Evolutionary conservation across 2,888 invertebrate species (phyloP), one percentile per base, ranked within the genome.

Genomic region (Andrena minutula): DNA sequence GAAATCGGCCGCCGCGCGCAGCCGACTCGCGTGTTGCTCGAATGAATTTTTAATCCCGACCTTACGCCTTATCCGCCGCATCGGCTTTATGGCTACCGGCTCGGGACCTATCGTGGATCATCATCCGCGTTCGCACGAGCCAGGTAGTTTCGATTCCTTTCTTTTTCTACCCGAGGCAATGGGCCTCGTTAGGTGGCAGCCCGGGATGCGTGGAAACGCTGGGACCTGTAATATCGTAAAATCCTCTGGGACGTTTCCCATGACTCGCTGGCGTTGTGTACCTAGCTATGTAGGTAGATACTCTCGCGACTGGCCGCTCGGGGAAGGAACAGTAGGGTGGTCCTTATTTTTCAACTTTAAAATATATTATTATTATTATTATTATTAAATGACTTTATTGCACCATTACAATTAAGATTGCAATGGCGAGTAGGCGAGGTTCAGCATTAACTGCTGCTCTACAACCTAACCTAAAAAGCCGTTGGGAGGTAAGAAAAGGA

Each of bases 11-110:
- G 16, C 41, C 41, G 41, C 41, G 41, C 41, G 41, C 41, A 16
- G 53, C 65, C 51, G 69, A 69, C 69, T 75, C 68, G 68, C 79
- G 75, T 71, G 72, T 74, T 78, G 56, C 23, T 12, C 78, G 28
- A 68, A 78, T 83, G 74, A 83, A 83, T 83, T 83, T 74, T 83
- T 83, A 78, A 83, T 83, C 41, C 56, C 66, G 30, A 35, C 66
- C 70, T 66, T 76, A 69, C 51, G 68, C 32, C 68, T 82, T 82
- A 77, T 82, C 56, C 83, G 82, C 26, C 56, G 65, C 63, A 82
- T 82, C 83, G 72, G 26, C 30, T 82, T 80, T 72, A 68, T 41
- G 53, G 77, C 65, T 77, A 77, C 65, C 71, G 56, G 78, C 61
- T 20, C 64, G 75, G 61, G 30, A 68, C 41, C 47, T 68, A 72